Conservation (phyloP, 2,888 invertebrate genomes). For the Lamellibrachia columna region DNA sequence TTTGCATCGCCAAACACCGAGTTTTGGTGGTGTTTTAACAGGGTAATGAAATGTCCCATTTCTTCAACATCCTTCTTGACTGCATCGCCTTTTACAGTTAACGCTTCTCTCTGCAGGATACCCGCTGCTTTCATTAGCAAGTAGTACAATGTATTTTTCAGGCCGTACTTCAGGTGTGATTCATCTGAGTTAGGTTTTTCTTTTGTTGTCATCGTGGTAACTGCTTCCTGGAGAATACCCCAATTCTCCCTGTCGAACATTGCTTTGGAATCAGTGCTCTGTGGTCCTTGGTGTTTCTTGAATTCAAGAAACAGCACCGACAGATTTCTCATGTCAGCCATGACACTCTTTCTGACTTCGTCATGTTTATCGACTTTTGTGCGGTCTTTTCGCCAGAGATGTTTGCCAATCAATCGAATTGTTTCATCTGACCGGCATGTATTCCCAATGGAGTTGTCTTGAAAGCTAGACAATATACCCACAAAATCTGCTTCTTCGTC, state of each 20-base stretch:
- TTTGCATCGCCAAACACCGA: slow-evolving; percentile 18
- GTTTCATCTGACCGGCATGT: no score
- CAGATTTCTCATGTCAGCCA: no score
- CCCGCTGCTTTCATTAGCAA: neutral
- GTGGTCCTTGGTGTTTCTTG: neutral
- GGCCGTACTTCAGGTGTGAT: neutral
- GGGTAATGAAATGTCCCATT: neutral
- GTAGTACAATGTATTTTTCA: neutral
- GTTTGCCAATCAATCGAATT: no score
- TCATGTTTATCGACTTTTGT: no score
- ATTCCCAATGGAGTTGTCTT: slow-evolving; percentile 1
- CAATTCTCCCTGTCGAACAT: neutral
- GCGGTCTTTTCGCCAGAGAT: no score
- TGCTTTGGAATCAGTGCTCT: neutral
- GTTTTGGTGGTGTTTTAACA: slow-evolving; percentile 18
- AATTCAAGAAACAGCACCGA: neutral
- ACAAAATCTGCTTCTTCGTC: slow-evolving; percentile 13
- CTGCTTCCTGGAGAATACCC: neutral
- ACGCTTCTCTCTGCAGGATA: neutral
- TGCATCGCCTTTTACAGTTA: neutral
- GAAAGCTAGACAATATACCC: neutral
- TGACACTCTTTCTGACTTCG: no score
- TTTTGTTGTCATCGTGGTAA: neutral
- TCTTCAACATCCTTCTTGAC: neutral
- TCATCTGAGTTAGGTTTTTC: neutral